phyloP scores from a whole-genome alignment of 2,797 vertebrate species.

The Perdix hodgsoniae region DNA sequence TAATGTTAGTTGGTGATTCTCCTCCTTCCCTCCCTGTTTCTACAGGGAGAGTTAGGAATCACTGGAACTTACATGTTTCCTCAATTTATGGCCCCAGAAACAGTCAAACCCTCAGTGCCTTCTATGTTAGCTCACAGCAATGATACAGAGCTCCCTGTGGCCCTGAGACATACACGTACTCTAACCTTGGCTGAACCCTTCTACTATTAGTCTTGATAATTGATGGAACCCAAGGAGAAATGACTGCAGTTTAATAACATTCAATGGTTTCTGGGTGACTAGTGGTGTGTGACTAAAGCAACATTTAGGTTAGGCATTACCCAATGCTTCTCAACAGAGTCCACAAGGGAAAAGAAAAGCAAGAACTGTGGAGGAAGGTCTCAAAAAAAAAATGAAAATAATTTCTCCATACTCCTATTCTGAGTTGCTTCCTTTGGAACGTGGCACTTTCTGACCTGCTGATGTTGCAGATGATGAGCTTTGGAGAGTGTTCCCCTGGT shows the following conservation, averaged over 20 bases:
- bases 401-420: background rate
- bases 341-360: constrained; percentile 28
- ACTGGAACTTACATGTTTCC: constrained; percentile 2
- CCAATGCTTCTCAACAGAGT: constrained; percentile 1
- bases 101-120: constrained; percentile 25
- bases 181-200: constrained; percentile 74
- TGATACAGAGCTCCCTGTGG: constrained; percentile 58
- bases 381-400: constrained; percentile 10
- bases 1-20: constrained; percentile 19
- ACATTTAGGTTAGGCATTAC: constrained; percentile 60
- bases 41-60: background rate
- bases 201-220: constrained; percentile 57
- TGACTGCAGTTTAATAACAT: constrained; percentile 68
- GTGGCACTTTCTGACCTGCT: background rate
- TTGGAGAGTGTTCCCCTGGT: background rate
- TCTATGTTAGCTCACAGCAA: constrained; percentile 34
- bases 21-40: background rate
- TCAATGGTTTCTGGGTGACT: constrained; percentile 65
- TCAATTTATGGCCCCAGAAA: constrained; percentile 33
- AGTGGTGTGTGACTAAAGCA: constrained; percentile 74
- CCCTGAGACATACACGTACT: constrained; percentile 42
- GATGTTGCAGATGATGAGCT: background rate
- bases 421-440: background rate
- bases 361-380: constrained; percentile 39
- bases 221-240: constrained; percentile 52